phyloP scores from a whole-genome alignment of 2,797 vertebrate species.

The Argentina silus region DNA sequence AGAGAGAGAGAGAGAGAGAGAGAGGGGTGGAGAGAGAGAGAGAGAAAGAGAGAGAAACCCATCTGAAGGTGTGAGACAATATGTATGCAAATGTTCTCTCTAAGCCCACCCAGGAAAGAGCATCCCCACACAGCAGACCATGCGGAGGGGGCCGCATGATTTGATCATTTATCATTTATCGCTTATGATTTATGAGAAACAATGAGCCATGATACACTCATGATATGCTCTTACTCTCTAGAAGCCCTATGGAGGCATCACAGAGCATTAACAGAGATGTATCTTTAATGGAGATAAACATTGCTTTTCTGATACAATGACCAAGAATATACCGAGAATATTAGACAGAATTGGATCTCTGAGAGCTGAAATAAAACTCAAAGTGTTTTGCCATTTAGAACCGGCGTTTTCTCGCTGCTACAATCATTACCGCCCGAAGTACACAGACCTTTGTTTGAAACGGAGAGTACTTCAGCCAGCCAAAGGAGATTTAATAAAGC shows the following conservation, averaged over 20 bases:
- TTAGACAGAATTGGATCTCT: conserved; percentile 36
- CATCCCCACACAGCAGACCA: conserved; percentile 4
- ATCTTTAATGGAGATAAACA: conserved; percentile 21
- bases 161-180: not conserved
- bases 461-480: conserved; percentile 54
- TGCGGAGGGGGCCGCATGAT: too few species aligned
- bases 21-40: conserved; percentile 3
- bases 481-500: conserved; percentile 68
- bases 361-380: conserved; percentile 36
- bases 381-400: conserved; percentile 44
- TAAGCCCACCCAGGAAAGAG: not conserved
- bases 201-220: conserved; percentile 24
- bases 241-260: conserved; percentile 24
- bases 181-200: conserved; percentile 43
- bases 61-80: conserved; percentile 76
- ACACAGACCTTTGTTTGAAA: conserved; percentile 57
- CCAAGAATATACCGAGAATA: not conserved
- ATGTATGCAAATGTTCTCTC: conserved; percentile 79
- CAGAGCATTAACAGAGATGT: conserved; percentile 3
- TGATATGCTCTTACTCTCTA: conserved; percentile 38
- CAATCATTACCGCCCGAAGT: conserved; percentile 47
- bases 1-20: conserved; percentile 36
- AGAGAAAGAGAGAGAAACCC: conserved; percentile 34
- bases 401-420: conserved; percentile 32
- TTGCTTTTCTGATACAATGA: conserved; percentile 12